Evolutionary conservation across 2,797 vertebrate species (phyloP), one percentile per base, ranked within the genome.

Genomic region (Syndactyla subalaris): DNA sequence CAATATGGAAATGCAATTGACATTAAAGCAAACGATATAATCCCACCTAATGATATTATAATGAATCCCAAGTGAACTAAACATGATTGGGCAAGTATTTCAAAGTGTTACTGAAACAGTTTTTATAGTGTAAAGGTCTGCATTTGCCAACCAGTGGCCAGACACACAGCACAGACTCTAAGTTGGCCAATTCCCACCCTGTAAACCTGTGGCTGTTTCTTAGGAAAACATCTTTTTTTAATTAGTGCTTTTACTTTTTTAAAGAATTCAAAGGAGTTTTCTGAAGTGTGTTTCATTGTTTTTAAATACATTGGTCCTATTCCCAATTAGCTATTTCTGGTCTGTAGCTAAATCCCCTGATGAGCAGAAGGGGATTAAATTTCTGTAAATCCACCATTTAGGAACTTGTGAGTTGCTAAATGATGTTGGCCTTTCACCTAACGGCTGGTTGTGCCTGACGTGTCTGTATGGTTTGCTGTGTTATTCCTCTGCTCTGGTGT

Each of bases 11-110:
- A 97, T 96, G 93, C 93, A 97, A 97, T 98, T 97, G 98, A 98
- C 97, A 98, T 97, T 98, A 98, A 97, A 98, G 96, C 96, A 97
- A 98, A 97, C 97, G 93, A 98, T 98, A 98, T 97, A 98, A 98
- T 97, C 98, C 97, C 75, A 96, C 93, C 94, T 98, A 98, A 98
- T 97, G 97, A 96, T 91, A 96, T 97, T 97, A 98, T 98, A 98
- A 98, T 98, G 97, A 97, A 97, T 98, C 98, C 98, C 97, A 97
- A 98, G 97, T 97, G 98, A 97, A 91, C 95, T 95, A 76, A 95
- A 92, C 97, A 97, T 97, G 95, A 95, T 96, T 97, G 97, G 97
- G 97, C 96, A 98, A 97, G 93, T 95, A 92, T 98, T 98, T 98
- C 97, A 98, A 98, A 98, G 97, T 97, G 96, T 97, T 97, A 96